A percentile compares a stretch with the other conserved stretches of the same genome.
phyloP scores from a whole-genome alignment of 2,113 vertebrate genomes.

The Thymallus thymallus region DNA sequence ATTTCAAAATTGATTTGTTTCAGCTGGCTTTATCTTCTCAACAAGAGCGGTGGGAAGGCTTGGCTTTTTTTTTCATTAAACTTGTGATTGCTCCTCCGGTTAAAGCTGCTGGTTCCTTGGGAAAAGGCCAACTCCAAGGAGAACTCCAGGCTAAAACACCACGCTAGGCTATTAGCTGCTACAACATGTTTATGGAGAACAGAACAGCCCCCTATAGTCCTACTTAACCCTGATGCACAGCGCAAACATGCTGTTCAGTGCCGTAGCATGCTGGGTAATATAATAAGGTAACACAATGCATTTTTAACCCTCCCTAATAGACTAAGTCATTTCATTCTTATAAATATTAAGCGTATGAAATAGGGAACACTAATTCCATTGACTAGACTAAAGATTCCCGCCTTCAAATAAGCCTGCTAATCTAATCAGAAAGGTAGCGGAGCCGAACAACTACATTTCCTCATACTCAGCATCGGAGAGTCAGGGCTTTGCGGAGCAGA shows the following conservation, averaged over 20 bases:
- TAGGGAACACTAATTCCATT: slow-evolving; percentile 87
- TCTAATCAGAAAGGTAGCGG: slow-evolving; percentile 98
- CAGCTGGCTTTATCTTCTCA: slow-evolving; percentile 56
- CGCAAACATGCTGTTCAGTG: slow-evolving; percentile 70
- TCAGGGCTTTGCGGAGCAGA: slow-evolving; percentile 97
- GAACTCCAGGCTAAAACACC: slow-evolving; percentile 49
- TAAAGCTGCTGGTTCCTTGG: slow-evolving; percentile 47
- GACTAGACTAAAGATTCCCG: slow-evolving; percentile 87
- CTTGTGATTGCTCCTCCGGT: slow-evolving; percentile 59
- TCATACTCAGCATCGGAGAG: slow-evolving; percentile 86
- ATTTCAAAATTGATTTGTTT: slow-evolving; percentile 74
- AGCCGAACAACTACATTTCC: slow-evolving; percentile 94
- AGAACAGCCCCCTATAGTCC: slow-evolving; percentile 60
- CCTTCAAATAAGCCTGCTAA: slow-evolving; percentile 91
- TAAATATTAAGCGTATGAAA: slow-evolving; percentile 94
- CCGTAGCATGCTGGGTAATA: slow-evolving; percentile 84
- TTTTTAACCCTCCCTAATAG: slow-evolving; percentile 97
- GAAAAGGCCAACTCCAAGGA: too few species aligned
- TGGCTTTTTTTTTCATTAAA: slow-evolving; percentile 54
- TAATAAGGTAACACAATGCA: slow-evolving; percentile 89
- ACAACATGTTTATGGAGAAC: slow-evolving; percentile 66
- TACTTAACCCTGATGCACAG: slow-evolving; percentile 79
- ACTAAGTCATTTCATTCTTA: slow-evolving; percentile 92
- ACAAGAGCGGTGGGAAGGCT: slow-evolving; percentile 39
- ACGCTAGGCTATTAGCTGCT: slow-evolving; percentile 43